Evolutionary conservation across 2,888 invertebrate species (phyloP).

Genomic region (Rotaria sp.): DNA sequence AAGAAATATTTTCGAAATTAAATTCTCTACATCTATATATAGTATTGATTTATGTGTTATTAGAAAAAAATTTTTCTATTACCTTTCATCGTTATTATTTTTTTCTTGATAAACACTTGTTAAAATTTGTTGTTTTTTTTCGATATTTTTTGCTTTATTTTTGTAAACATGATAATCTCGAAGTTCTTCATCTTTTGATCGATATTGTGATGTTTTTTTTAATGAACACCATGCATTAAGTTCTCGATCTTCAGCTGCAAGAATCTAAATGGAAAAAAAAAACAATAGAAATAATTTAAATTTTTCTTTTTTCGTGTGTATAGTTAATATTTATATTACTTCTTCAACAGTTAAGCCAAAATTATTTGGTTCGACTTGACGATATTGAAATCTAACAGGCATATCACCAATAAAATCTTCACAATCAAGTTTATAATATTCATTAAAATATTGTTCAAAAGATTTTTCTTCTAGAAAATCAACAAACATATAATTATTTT

Average conservation of each 20-base stretch:
- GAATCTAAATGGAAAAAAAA: slow-evolving; percentile 64
- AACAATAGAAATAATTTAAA: background rate
- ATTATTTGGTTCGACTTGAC: slow-evolving; percentile 69
- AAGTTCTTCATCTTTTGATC: slow-evolving; percentile 69
- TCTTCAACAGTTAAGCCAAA: slow-evolving; percentile 84
- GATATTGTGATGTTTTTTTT: slow-evolving; percentile 69
- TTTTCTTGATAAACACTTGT: slow-evolving; percentile 37
- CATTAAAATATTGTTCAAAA: slow-evolving; percentile 80
- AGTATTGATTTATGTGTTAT: no score
- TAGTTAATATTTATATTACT: slow-evolving; percentile 58
- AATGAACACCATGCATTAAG: slow-evolving; percentile 88
- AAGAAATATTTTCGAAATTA: no score
- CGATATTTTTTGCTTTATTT: slow-evolving; percentile 66
- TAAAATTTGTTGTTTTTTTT: slow-evolving; percentile 64
- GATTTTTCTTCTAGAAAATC: slow-evolving; percentile 59
- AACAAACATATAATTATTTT: background rate
- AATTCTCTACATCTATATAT: no score
- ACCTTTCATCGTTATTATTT: slow-evolving; percentile 38
- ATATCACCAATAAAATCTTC: slow-evolving; percentile 83
- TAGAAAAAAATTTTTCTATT: slow-evolving; percentile 26
- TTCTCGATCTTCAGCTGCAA: slow-evolving; percentile 81
- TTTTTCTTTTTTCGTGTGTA: no score
- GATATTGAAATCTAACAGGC: slow-evolving; percentile 82
- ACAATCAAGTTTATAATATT: slow-evolving; percentile 86
- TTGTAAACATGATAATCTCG: slow-evolving; percentile 71